phyloP scores from a whole-genome alignment of 1,140 invertebrate species.

The Chironomus striatipennis region DNA sequence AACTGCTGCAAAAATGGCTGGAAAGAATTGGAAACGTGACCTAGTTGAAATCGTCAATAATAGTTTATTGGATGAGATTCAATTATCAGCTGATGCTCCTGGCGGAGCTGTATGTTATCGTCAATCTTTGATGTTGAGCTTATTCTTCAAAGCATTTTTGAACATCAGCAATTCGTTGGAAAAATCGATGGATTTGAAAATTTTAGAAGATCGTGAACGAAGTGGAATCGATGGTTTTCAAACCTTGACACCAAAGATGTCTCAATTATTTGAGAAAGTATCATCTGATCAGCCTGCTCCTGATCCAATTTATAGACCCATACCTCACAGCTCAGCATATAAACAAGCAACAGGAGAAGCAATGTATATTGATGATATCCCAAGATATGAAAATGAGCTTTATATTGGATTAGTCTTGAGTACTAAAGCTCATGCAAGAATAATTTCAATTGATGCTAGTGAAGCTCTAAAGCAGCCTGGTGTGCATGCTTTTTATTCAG shows the following conservation, averaged over 20 bases:
- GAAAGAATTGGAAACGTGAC: constrained; percentile 61
- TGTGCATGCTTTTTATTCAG: constrained; percentile 62
- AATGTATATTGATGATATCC: constrained; percentile 85
- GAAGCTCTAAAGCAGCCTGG: constrained; percentile 63
- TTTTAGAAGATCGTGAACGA: constrained; percentile 39
- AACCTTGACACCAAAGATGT: constrained; percentile 53
- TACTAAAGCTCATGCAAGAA: constrained; percentile 68
- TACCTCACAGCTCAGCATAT: constrained; percentile 70
- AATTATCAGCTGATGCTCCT: constrained; percentile 67
- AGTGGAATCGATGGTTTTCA: constrained; percentile 55
- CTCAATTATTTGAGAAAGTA: constrained; percentile 70
- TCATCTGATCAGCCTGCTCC: constrained; percentile 48
- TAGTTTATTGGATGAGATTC: constrained; percentile 63
- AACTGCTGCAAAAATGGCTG: constrained; percentile 54
- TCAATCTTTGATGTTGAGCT: constrained; percentile 66
- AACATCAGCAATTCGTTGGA: constrained; percentile 52
- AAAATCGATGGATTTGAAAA: constrained; percentile 40
- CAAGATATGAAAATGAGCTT: constrained; percentile 59
- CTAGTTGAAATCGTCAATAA: constrained; percentile 56
- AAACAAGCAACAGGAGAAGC: constrained; percentile 92
- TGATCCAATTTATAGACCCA: constrained; percentile 72
- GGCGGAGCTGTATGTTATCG: constrained; percentile 86
- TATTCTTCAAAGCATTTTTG: constrained; percentile 88
- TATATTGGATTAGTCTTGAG: constrained; percentile 71
- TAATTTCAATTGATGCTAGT: constrained; percentile 61